Percentiles rank a stretch among this genome's conserved stretches.
Conservation (phyloP, 1,140 invertebrate genomes). For the Asobara japonica region DNA sequence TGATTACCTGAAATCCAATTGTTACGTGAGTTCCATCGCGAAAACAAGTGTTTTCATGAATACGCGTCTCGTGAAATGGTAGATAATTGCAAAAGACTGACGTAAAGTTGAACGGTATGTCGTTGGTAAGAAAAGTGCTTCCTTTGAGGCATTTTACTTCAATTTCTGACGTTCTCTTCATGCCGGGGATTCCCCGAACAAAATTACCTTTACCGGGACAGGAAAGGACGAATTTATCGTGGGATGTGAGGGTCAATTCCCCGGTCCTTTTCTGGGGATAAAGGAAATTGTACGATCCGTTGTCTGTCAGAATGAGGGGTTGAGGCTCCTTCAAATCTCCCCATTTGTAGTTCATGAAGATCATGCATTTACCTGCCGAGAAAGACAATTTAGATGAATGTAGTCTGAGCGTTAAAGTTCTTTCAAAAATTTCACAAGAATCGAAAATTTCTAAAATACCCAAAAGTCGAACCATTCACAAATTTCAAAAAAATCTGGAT, state of each 20-base stretch:
- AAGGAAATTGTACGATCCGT: constrained; percentile 30
- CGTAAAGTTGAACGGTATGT: constrained; percentile 29
- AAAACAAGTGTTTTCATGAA: constrained; percentile 2
- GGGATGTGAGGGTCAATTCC: not conserved
- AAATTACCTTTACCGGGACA: constrained; percentile 47
- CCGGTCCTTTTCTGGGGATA: constrained; percentile 35
- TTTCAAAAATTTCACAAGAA: no score
- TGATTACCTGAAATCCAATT: constrained; percentile 53
- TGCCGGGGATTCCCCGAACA: constrained; percentile 22
- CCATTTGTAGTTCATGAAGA: constrained; percentile 39
- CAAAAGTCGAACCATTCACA: no score
- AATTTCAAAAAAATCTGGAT: no score
- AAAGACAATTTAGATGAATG: no score
- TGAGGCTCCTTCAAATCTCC: constrained; percentile 49
- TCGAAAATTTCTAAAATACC: no score
- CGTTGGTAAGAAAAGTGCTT: constrained; percentile 39
- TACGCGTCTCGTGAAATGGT: constrained; percentile 11
- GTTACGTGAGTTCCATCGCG: constrained; percentile 27
- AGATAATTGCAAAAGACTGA: constrained; percentile 35
- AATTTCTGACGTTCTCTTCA: not conserved
- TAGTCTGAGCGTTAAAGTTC: no score
- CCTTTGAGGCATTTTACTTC: constrained; percentile 35
- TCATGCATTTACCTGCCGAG: constrained; percentile 33
- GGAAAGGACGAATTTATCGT: constrained; percentile 40
- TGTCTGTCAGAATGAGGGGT: constrained; percentile 43